These are phyloP conservation scores for Tryphoninae sp. DNA, from an alignment of 2,888 invertebrate species.

Conservation along the genomic window DNA sequence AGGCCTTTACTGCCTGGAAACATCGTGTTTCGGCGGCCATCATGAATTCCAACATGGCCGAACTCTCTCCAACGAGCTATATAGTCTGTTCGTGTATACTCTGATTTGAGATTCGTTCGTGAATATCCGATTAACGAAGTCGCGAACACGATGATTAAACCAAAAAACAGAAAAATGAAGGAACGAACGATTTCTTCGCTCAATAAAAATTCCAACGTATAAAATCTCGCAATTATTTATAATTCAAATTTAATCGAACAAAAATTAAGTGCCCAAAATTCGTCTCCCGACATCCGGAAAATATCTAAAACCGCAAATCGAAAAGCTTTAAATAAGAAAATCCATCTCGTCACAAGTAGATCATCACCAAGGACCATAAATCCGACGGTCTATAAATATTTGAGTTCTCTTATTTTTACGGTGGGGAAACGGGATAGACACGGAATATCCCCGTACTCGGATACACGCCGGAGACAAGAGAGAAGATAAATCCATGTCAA, in stretches of 20 bases:
- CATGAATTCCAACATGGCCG: conserved; percentile 79
- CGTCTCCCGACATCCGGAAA: background rate
- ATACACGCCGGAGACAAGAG: background rate
- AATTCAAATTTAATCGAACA: too few relatives aligned
- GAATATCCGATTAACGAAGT: background rate
- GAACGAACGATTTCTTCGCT: background rate
- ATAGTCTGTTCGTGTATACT: conserved; percentile 47
- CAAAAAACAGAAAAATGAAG: background rate
- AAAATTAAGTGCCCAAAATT: background rate
- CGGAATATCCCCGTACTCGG: conserved; percentile 8
- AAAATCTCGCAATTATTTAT: too few relatives aligned
- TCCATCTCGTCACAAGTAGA: conserved; percentile 9
- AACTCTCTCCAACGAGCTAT: conserved; percentile 29
- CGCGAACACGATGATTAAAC: background rate
- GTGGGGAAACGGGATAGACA: conserved; percentile 22
- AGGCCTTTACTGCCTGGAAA: conserved; percentile 70
- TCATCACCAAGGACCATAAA: conserved; percentile 24
- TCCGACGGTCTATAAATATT: conserved; percentile 53
- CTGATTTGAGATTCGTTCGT: conserved; percentile 27
- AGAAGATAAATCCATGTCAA: conserved; percentile 39
- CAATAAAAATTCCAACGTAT: too few relatives aligned
- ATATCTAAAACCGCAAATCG: background rate
- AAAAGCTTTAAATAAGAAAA: conserved; percentile 3
- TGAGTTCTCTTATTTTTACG: conserved; percentile 26
- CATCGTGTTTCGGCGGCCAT: conserved; percentile 76